phyloP scores from a whole-genome alignment of 35 echinoderm and acorn worm species.

The Amphiura filiformis region DNA sequence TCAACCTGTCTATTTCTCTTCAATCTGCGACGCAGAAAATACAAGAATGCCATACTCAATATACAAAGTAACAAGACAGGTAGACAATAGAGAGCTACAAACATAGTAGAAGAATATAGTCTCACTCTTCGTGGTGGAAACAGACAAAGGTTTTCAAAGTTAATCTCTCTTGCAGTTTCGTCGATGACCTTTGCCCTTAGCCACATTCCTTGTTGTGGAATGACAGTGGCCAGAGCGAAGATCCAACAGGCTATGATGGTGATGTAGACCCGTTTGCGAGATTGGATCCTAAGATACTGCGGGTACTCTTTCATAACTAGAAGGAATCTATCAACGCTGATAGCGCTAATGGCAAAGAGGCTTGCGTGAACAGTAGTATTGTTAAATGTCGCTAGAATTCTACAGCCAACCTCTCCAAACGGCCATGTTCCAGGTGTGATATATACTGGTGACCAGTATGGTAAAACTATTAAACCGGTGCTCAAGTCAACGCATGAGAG shows the following conservation, averaged over 20 bases:
- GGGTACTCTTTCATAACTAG: constrained; percentile 29
- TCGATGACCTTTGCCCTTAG: background rate
- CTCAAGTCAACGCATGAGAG: constrained; percentile 3
- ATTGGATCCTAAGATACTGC: constrained; percentile 5
- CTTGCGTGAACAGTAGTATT: constrained; percentile 1
- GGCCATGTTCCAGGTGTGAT: constrained; percentile 12
- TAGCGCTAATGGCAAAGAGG: constrained; percentile 7
- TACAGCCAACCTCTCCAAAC: constrained; percentile 2
- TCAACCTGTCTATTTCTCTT: background rate
- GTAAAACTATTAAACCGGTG: background rate
- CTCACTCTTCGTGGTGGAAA: constrained; percentile 6
- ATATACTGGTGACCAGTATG: background rate
- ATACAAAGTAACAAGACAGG: background rate
- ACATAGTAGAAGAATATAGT: background rate
- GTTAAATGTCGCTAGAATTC: background rate
- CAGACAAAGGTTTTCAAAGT: background rate
- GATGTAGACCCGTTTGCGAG: background rate
- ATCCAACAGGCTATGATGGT: constrained; percentile 25
- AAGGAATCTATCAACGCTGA: constrained; percentile 23
- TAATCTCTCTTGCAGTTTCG: background rate
- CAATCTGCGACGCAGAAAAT: background rate
- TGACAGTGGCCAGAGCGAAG: background rate
- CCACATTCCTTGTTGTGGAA: background rate
- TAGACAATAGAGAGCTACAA: background rate
- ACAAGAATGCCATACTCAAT: background rate